Base-by-base conservation (phyloP, 2,888 invertebrate genomes). In the Drosophila cognata region DNA sequence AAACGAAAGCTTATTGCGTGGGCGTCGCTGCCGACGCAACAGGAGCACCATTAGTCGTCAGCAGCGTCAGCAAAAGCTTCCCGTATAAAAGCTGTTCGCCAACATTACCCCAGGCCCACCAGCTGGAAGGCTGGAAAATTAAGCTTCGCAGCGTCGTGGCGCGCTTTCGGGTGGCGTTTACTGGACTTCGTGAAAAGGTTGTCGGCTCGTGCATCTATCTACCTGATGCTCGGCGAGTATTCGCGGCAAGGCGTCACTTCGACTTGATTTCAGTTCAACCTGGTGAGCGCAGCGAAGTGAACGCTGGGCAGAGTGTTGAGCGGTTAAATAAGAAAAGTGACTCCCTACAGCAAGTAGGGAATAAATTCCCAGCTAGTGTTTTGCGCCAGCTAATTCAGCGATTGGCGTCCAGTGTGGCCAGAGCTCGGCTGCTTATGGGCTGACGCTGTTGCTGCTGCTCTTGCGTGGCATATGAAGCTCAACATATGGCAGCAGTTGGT, bases 271-370 rank as follows among this genome's bases (percentile, higher is more conserved):
- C 86, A 92, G 91, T 92, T 91, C 91, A 88, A 89, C 91, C 91
- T 92, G 91, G 92, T 82, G 85, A 91, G 92, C 89, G 84, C 76
- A 91, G 91, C 79, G 81, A 84, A 90, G 86, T 90, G 84, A 84
- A 91, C 87, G 91, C 90, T 79, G 76, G 73, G 59, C 74, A 50
- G 55, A 64, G 82, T 73, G 85, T 91, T 91, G 92, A 92, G 81
- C 92, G 91, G 91, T 90, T 92, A 91, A 92, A 91, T 91, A 91
- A 87, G 91, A 84, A 89, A 90, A 85, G 88, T 87, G 74, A 72
- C 58, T 71, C 69, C 85, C 81, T 88, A 88, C 82, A 82, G 67
- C 81, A 88, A 82, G 84, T 82, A 82, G 84, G 81, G 75, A 80
- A 78, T 80, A 62, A 33, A 57, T 31, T 84, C 88, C 85, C 85